Evolutionary conservation across 2,113 vertebrate species (phyloP).

Genomic region (Scatophagus argus): DNA sequence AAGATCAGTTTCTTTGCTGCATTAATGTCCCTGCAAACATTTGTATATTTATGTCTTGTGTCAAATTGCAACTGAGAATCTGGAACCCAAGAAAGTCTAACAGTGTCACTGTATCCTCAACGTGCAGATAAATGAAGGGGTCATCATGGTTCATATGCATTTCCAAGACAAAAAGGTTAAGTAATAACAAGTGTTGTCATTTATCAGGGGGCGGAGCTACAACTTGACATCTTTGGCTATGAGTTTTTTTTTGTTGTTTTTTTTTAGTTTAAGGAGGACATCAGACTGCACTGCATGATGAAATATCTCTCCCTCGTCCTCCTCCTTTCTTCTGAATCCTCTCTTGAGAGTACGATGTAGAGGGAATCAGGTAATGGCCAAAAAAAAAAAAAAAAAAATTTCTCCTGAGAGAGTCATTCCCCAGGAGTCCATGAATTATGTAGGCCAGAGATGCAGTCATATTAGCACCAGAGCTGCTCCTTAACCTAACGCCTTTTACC

Average conservation of each 20-base stretch:
- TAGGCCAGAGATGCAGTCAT: conserved; percentile 66
- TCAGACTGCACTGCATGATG: conserved; percentile 43
- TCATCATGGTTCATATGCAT: conserved; percentile 11
- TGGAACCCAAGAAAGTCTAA: background rate
- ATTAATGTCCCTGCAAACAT: background rate
- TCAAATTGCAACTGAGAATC: background rate
- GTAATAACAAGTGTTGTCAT: conserved; percentile 12
- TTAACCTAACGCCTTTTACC: conserved; percentile 32
- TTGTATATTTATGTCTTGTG: background rate
- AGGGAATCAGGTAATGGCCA: conserved; percentile 68
- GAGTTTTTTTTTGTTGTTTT: conserved; percentile 33
- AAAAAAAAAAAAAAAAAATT: conserved; percentile 48
- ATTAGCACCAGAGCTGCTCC: conserved; percentile 49
- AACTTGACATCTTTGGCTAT: conserved; percentile 16
- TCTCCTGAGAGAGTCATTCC: conserved; percentile 65
- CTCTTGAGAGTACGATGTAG: conserved; percentile 64
- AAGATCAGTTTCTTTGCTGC: background rate
- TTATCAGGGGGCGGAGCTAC: conserved; percentile 13
- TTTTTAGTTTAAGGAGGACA: conserved; percentile 33
- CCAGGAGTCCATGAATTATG: conserved; percentile 73
- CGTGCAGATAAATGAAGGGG: background rate
- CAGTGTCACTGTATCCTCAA: background rate
- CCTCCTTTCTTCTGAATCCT: conserved; percentile 29
- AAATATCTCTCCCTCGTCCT: conserved; percentile 23
- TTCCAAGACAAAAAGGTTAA: conserved; percentile 13